Base-by-base conservation (phyloP, 1,140 invertebrate species). In the Drosophila elegans region DNA sequence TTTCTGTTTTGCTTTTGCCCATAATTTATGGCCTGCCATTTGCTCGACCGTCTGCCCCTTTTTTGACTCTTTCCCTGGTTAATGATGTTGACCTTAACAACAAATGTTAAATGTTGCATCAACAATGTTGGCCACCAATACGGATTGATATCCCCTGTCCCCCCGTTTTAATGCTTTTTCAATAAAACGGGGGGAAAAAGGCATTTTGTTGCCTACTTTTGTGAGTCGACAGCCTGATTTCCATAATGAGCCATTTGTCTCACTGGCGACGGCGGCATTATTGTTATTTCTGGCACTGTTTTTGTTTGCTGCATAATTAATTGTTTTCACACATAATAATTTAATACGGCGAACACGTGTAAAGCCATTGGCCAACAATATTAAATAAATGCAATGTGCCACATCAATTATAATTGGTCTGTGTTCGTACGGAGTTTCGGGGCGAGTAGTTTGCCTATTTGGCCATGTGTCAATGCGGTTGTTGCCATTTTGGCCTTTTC, bases 271-370 rank as follows among this genome's bases (percentile, higher is more conserved):
- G 46, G 39, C 21, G 55, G 44, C 73, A 39, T 48, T 59, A 46
- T 59, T 79, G 78, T 84, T 80, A 69, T 85, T 71, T 71, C 67
- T 55, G 51, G 63, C 64, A 56, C 51, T 48, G 64, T 71, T 72
- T 71, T 71, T 85, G 73, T 78, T 81, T 75, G 72, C 68, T 45
- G 76, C 84, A 90, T 90, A 90, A 90, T 90, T 90, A 90, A 90
- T 90, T 91, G 88, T 90, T 90, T 91, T 91, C 88, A 90, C 86
- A 90, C 86, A 90, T 90, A 90, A 90, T 90, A 90, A 90, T 90
- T 90, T 90, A 90, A 90, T 88, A 61, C 79, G 73, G 53, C 62
- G 54, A 88, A 86, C 85, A 86, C 86, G 80, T 86, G 83, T 86
- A 83, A 86, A 77, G 60, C 60, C 41, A 77, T 55, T 74, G 69